Evolutionary conservation across 1,140 invertebrate genomes (phyloP).

Genomic region (Papilio helenus): DNA sequence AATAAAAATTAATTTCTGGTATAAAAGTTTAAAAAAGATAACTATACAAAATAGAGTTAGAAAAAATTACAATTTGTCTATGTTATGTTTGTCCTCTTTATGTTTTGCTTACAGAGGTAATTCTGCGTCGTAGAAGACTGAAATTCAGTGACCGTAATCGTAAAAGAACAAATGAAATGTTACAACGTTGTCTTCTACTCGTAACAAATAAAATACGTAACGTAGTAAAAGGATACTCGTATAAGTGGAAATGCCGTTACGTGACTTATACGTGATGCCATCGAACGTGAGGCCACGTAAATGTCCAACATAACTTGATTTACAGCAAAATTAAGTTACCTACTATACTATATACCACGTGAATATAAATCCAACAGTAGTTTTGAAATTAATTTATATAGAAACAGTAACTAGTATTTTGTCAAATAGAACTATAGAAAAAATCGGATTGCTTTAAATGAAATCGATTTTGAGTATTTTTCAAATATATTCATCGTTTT

Average conservation of each 20-base stretch:
- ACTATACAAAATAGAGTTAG: too few relatives aligned
- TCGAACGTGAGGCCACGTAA: slow-evolving; percentile 11
- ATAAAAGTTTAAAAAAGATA: too few relatives aligned
- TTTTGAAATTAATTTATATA: background rate
- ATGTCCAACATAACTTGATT: slow-evolving; percentile 26
- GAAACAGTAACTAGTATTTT: background rate
- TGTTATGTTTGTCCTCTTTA: background rate
- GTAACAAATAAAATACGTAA: slow-evolving; percentile 26
- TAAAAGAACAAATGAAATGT: slow-evolving; percentile 23
- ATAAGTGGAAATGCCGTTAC: slow-evolving; percentile 19
- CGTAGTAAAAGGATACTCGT: slow-evolving; percentile 26
- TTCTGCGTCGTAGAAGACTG: background rate
- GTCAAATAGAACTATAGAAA: background rate
- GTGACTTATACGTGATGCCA: slow-evolving; percentile 22
- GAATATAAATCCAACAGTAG: background rate
- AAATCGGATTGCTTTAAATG: too few relatives aligned
- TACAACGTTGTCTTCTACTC: slow-evolving; percentile 6
- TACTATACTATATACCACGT: background rate
- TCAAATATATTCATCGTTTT: too few relatives aligned
- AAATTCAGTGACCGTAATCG: background rate
- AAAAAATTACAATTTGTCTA: too few relatives aligned
- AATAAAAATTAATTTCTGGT: too few relatives aligned
- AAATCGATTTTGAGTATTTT: too few relatives aligned
- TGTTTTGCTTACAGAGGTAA: background rate
- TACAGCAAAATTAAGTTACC: background rate